Percentiles rank a stretch among this genome's conserved stretches.
These are phyloP conservation scores for Hirundichthys speculiger DNA, from an alignment of 2,113 vertebrate species.

Conservation along the genomic window DNA sequence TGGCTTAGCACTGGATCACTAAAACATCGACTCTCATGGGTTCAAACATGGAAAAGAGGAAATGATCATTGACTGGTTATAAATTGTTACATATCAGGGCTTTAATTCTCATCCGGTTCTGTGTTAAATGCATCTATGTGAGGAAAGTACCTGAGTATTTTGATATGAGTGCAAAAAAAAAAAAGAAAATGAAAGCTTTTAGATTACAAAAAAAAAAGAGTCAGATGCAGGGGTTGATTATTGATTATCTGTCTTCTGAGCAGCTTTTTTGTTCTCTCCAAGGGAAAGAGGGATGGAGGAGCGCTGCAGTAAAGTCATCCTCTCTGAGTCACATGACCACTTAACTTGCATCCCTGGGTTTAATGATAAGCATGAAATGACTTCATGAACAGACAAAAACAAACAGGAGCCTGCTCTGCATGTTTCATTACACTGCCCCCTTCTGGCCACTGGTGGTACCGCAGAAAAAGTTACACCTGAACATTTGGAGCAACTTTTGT, in stretches of 20 bases:
- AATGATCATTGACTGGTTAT: too few species aligned
- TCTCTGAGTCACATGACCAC: slow-evolving; percentile 48
- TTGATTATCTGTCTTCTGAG: slow-evolving; percentile 57
- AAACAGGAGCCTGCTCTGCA: slow-evolving; percentile 7
- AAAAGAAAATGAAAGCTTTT: neutral
- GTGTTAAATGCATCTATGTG: neutral
- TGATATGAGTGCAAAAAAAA: neutral
- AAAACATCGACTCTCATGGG: too few species aligned
- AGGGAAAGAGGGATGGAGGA: slow-evolving; percentile 12
- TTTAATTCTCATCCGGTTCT: too few species aligned
- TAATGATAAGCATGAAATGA: slow-evolving; percentile 18
- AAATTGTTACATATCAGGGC: too few species aligned
- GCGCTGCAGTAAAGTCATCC: slow-evolving; percentile 47
- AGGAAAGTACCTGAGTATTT: neutral
- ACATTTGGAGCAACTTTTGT: neutral
- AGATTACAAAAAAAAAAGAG: slow-evolving; percentile 16
- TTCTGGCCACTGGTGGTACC: slow-evolving; percentile 34
- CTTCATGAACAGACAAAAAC: slow-evolving; percentile 6
- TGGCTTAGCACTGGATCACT: too few species aligned
- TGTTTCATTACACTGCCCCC: slow-evolving; percentile 51
- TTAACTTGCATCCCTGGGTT: slow-evolving; percentile 13
- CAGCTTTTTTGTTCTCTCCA: slow-evolving; percentile 25
- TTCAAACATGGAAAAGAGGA: too few species aligned
- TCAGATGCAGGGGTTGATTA: slow-evolving; percentile 31
- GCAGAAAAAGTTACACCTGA: slow-evolving; percentile 3